Percentiles rank a stretch among this genome's conserved stretches.
Conservation (phyloP, 2,113 vertebrate genomes). For the Brienomyrus longianalis region DNA sequence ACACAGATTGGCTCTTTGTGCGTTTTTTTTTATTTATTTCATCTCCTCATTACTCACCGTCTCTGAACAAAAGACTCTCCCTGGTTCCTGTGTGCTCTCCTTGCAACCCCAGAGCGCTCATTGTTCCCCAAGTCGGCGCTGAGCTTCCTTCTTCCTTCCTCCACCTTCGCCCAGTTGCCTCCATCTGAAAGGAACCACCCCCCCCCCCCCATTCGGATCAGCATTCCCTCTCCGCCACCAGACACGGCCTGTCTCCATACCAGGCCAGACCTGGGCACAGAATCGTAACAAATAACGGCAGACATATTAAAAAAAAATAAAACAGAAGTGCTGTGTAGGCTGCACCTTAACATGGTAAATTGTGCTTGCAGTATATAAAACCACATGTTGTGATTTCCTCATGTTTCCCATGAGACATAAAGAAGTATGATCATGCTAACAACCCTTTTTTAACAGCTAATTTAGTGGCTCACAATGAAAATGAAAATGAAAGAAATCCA, state of each 20-base stretch:
- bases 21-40: neutral
- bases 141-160: neutral
- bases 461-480: neutral
- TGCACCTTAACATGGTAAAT: neutral
- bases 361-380: neutral
- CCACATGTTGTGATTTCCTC: neutral
- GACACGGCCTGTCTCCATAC: neutral
- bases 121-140: neutral
- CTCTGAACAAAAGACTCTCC: neutral
- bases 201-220: neutral
- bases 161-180: neutral
- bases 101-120: neutral
- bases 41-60: neutral
- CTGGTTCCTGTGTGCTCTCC: neutral
- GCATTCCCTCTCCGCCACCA: neutral
- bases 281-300: neutral
- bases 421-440: neutral
- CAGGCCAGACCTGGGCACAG: neutral
- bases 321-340: neutral
- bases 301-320: neutral
- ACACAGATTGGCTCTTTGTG: conserved; percentile 1
- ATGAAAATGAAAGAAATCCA: neutral
- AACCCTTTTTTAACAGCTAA: neutral
- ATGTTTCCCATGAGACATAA: neutral
- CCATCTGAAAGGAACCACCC: neutral